Base-by-base conservation (phyloP, 2,888 invertebrate genomes). In the Agapetus fuscipes region DNA sequence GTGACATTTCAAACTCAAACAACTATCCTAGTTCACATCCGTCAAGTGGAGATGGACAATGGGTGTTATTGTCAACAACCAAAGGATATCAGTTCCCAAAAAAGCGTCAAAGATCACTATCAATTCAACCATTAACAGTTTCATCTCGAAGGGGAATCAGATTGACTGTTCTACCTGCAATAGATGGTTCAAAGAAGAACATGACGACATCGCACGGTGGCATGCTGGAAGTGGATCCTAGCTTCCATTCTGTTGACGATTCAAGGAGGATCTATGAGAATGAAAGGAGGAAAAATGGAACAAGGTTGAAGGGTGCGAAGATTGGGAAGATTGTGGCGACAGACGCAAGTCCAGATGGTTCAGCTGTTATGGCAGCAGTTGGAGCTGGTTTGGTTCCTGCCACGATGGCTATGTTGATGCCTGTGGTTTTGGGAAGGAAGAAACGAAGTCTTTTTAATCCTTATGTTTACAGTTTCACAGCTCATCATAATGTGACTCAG, bases 321-420 rank as follows among this genome's bases (percentile, higher is more conserved):
- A 49, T 63, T 14, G 62, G 58, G 36, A 65, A 58, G 46, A 46
- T 68, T 16, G 52, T 66, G 13, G 55, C 61, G 1, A 62, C 60
- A 40, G 34, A 39, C 25, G 54, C 57, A 2, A 53, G 56, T 34
- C 58, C 63, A 3, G 76, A 79, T 51, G 73, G 72, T 49, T 71
- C 78, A 0, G 76, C 80, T 0, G 71, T 83, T 24, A 55, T 83
- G 46, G 81, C 83, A 5, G 82, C 82, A 1, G 80, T 83, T 1
- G 80, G 83, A 1, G 83, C 84, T 11, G 84, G 84, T 1, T 80
- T 85, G 78, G 70, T 85, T 13, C 84, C 84, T 4, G 84, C 83
- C 0, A 82, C 84, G 0, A 80, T 84, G 78, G 84, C 83, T 0
- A 80, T 84, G 78, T 70, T 85, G 49, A 78, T 84, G 25, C 85